phyloP scores from a whole-genome alignment of 2,888 invertebrate genomes.

The Baccha elongata region DNA sequence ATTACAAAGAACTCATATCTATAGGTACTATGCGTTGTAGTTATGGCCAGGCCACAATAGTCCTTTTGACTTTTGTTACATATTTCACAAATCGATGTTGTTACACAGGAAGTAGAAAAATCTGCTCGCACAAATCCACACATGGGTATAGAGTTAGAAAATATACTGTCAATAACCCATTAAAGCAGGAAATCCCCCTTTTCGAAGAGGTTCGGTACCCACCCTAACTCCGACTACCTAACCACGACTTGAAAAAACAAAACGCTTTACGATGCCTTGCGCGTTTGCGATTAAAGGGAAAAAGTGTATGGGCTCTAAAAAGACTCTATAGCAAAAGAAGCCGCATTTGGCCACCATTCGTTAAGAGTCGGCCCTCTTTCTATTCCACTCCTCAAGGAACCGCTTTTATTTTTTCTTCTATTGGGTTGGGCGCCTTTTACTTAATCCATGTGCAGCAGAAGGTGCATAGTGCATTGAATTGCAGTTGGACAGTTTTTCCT shows the following conservation, averaged over 20 bases:
- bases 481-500: conserved; percentile 32
- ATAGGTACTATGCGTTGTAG: background rate
- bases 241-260: conserved; percentile 22
- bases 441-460: conserved; percentile 2
- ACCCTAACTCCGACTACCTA: conserved; percentile 24
- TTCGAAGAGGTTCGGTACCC: conserved; percentile 11
- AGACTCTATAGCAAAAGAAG: conserved; percentile 6
- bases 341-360: conserved; percentile 41
- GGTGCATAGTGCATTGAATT: conserved; percentile 32
- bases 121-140: conserved; percentile 13
- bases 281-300: conserved; percentile 21
- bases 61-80: conserved; percentile 47
- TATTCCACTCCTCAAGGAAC: background rate
- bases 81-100: conserved; percentile 44
- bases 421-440: conserved; percentile 10
- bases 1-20: background rate
- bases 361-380: conserved; percentile 1
- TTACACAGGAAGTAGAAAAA: conserved; percentile 50
- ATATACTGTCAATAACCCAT: conserved; percentile 66
- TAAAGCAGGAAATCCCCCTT: conserved; percentile 60
- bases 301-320: background rate
- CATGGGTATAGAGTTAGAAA: background rate
- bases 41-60: background rate
- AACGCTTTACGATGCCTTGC: conserved; percentile 51
- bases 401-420: background rate